Conservation (phyloP, 2,113 vertebrate genomes). For the Phalacrocorax carbo region DNA sequence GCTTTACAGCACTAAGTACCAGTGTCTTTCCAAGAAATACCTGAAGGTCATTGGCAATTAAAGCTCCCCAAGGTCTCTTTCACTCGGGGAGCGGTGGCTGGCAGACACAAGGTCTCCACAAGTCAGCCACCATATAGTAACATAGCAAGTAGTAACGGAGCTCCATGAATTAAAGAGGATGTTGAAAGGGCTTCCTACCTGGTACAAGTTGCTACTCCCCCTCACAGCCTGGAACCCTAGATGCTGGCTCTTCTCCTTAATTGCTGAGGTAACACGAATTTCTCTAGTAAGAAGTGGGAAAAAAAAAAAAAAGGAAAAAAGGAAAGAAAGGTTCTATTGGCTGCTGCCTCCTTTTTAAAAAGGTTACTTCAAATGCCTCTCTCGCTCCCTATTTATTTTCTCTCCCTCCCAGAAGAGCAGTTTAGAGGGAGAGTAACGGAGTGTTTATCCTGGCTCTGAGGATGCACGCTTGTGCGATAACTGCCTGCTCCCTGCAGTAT, state of each 20-base stretch:
- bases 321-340: conserved; percentile 6
- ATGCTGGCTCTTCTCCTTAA: conserved; percentile 57
- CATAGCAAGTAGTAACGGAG: conserved; percentile 48
- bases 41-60: conserved; percentile 65
- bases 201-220: conserved; percentile 68
- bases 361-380: conserved; percentile 47
- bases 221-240: conserved; percentile 61
- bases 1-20: background rate
- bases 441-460: conserved; percentile 70
- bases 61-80: conserved; percentile 43
- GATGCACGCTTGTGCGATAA: conserved; percentile 65
- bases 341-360: conserved; percentile 57
- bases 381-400: conserved; percentile 52
- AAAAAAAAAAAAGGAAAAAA: background rate
- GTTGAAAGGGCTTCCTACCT: conserved; percentile 65
- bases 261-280: conserved; percentile 53
- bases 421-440: conserved; percentile 64
- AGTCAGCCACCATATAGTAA: conserved; percentile 37
- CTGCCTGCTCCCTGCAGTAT: conserved; percentile 69
- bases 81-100: background rate
- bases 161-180: conserved; percentile 63
- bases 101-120: conserved; percentile 37
- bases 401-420: conserved; percentile 53
- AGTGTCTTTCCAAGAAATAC: conserved; percentile 56
- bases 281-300: conserved; percentile 37